Percentiles rank a stretch among this genome's conserved stretches.
These are phyloP conservation scores for Pseudolaguvia tuberculata DNA, from an alignment of 2,113 vertebrate genomes.

Conservation along the genomic window DNA sequence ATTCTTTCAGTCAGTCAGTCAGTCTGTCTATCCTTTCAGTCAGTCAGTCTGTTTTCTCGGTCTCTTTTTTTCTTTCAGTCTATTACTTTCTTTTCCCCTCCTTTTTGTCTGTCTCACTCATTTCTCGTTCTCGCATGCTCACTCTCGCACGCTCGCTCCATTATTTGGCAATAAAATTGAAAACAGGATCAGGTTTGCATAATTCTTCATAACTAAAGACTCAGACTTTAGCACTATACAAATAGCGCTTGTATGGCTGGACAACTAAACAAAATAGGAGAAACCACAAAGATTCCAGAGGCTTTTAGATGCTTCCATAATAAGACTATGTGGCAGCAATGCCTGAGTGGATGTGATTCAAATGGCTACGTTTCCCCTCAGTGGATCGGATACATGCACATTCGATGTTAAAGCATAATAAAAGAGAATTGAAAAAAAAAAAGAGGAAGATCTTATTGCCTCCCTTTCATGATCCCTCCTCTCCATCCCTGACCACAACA, in stretches of 20 bases:
- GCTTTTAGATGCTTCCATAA: conserved; percentile 62
- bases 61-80: too few species aligned
- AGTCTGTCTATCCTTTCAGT: too few species aligned
- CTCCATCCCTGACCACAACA: conserved; percentile 37
- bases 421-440: not conserved
- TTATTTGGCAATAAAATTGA: not conserved
- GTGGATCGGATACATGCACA: conserved; percentile 16
- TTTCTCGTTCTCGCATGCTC: conserved; percentile 30
- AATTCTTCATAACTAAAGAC: conserved; percentile 9
- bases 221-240: not conserved
- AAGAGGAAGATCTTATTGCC: not conserved
- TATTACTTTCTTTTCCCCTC: too few species aligned
- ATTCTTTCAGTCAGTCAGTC: too few species aligned
- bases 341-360: conserved; percentile 35
- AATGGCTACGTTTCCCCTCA: conserved; percentile 15
- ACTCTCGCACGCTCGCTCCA: conserved; percentile 41
- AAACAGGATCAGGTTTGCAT: not conserved
- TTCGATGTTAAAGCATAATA: conserved; percentile 3
- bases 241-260: conserved; percentile 10
- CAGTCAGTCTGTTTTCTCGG: too few species aligned
- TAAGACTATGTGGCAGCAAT: conserved; percentile 50
- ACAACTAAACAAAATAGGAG: conserved; percentile 54
- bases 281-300: conserved; percentile 64
- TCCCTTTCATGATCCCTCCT: conserved; percentile 1
- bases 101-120: too few species aligned